Base-by-base conservation (phyloP, 2,797 vertebrate species). In the Mareca penelope region DNA sequence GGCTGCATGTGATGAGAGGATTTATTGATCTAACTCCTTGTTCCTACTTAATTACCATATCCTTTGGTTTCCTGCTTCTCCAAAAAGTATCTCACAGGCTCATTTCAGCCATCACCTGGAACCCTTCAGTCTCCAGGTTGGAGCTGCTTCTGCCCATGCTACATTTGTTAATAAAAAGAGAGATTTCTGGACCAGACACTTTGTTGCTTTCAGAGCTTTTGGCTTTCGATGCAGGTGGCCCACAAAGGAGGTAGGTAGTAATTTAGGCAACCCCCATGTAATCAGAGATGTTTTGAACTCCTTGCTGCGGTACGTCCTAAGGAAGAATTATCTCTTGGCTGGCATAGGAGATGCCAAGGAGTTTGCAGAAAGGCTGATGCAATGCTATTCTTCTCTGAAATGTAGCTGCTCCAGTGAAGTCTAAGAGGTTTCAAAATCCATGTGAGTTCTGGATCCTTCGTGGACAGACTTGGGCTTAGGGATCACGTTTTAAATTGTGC, bases 11-110 rank as follows among this genome's bases (percentile, higher is more conserved):
- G 67, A 80, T 2, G 29, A 81, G 69, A 88, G 61, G 42, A 91
- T 89, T 89, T 92, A 88, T 63, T 72, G 80, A 65, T 85, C 81
- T 61, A 89, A 88, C 91, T 85, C 50, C 52, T 82, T 68, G n/a
- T 57, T 92, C 55, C 33, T 68, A 29, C 40, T 19, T 10, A 52
- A 72, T 72, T 77, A 79, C 50, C 5, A 1, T 39, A 69, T 84
- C 63, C 37, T 79, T 91, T 76, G 39, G 33, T 85, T 35, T 86
- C n/a, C 55, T 63, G 65, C n/a, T 83, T 89, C 77, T 53, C 42
- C 8, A 22, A 81, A 79, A 55, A 9, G 64, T 3, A 17, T 64
- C 60, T 80, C 61, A 40, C 29, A 35, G 60, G 12, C 8, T 89
- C 55, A 56, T 92, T 81, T 76, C 80, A 72, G n/a, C 33, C 14